Percentiles rank a stretch among this genome's conserved stretches.
phyloP scores from a whole-genome alignment of 2,888 invertebrate genomes.

The Orchestes rusci region DNA sequence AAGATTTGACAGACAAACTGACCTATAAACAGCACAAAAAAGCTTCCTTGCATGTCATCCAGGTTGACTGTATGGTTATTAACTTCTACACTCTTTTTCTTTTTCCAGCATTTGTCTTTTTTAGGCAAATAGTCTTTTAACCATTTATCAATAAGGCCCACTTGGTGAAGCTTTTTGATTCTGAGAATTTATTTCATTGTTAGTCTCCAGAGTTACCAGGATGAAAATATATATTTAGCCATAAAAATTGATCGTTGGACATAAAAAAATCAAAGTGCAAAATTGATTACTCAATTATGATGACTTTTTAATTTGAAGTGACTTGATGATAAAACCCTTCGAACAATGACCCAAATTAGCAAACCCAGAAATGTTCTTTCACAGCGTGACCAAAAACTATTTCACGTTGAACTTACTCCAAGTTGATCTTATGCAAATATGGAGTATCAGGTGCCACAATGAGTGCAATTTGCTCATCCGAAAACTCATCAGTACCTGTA shows the following conservation, averaged over 20 bases:
- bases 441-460: slow-evolving; percentile 69
- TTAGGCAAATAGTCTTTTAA: slow-evolving; percentile 66
- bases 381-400: no score
- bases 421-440: slow-evolving; percentile 67
- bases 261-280: no score
- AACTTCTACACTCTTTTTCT: slow-evolving; percentile 56
- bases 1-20: no score
- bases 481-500: slow-evolving; percentile 62
- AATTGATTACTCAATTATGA: no score
- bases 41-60: slow-evolving; percentile 89
- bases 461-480: slow-evolving; percentile 73
- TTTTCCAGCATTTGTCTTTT: slow-evolving; percentile 72
- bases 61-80: slow-evolving; percentile 83
- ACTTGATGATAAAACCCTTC: no score
- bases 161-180: slow-evolving; percentile 73
- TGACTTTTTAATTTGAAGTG: no score
- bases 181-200: no score
- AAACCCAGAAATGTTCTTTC: no score
- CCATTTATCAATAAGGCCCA: slow-evolving; percentile 81
- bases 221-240: no score
- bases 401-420: slow-evolving; percentile 76
- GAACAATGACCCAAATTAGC: no score
- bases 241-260: no score
- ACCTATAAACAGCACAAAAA: slow-evolving; percentile 78
- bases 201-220: no score